phyloP scores from a whole-genome alignment of 1,140 invertebrate genomes.

The Pachyrhynchus sulphureomaculatus region DNA sequence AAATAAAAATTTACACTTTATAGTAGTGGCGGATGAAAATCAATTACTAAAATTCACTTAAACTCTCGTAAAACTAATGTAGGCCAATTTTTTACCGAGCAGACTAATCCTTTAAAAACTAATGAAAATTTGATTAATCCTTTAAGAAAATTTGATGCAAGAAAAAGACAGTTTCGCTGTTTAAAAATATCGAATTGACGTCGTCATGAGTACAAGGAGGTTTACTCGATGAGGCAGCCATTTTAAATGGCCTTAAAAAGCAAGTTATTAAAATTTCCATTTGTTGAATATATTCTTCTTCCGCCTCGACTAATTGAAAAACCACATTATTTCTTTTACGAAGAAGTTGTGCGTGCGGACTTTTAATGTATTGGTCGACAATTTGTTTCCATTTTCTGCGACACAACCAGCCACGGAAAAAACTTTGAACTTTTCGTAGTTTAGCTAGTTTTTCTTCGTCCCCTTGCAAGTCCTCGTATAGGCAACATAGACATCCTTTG shows the following conservation, averaged over 20 bases:
- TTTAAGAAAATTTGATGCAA: slow-evolving; percentile 93
- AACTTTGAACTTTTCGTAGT: slow-evolving; percentile 94
- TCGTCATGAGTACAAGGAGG: slow-evolving; percentile 93
- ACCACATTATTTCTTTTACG: slow-evolving; percentile 90
- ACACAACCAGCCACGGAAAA: slow-evolving; percentile 92
- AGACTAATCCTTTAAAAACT: slow-evolving; percentile 90
- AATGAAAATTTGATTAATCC: slow-evolving; percentile 91
- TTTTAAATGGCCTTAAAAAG: slow-evolving; percentile 88
- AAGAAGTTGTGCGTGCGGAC: slow-evolving; percentile 93
- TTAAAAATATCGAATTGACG: slow-evolving; percentile 93
- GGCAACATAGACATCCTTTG: slow-evolving; percentile 12
- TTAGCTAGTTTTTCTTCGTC: slow-evolving; percentile 65
- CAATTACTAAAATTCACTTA: neutral
- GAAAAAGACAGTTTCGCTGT: slow-evolving; percentile 92
- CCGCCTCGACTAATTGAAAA: slow-evolving; percentile 89
- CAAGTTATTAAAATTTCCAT: slow-evolving; percentile 90
- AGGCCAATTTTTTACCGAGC: slow-evolving; percentile 91
- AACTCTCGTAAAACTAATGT: slow-evolving; percentile 79
- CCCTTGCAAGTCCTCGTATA: slow-evolving; percentile 18
- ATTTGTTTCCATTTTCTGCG: slow-evolving; percentile 94
- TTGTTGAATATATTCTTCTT: slow-evolving; percentile 91
- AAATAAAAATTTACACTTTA: too few species aligned
- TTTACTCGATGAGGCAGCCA: slow-evolving; percentile 92
- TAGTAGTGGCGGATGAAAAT: too few species aligned
- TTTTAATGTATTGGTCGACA: slow-evolving; percentile 93